Evolutionary conservation across 2,113 vertebrate species (phyloP), one percentile per base, ranked within the genome.

Genomic region (Lepidothrix coronata): DNA sequence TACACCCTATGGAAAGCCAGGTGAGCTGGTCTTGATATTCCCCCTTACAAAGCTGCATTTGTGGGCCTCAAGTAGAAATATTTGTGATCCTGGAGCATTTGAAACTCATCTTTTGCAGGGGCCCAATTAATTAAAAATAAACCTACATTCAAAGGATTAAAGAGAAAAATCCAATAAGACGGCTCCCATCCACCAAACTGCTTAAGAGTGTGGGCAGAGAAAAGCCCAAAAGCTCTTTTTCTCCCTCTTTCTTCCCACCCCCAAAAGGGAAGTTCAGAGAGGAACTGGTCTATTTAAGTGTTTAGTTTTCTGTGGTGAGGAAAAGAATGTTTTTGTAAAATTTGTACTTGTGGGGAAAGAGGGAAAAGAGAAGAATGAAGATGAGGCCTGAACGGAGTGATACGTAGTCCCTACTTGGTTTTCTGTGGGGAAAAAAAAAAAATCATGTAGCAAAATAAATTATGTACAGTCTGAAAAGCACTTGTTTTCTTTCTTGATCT

Each of bases 401-500:
- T 74, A 11, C 0, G 2, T 44, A 46, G 67, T 78, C 44, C 22
- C 24, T 70, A 2, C 65, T 75, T 76, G 68, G 9, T 51, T 88
- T 89, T 91, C 33, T 62, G 31, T 30, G 48, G 16, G 24, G 1
- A 35, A 9, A 39, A 63, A 43, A 76, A 51, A 39, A 51, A 12
- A 72, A 59, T 37, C 48, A 75, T 37, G 76, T 80, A 92, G 89
- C 78, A 58, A 86, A 90, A 80, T 75, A 93, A 92, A 95, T 96
- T 80, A 94, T 87, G 86, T 92, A 63, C 65, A 93, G 66, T 43
- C 57, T 94, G 78, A 95, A 80, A 91, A 97, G 73, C 74, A 37
- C 95, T 95, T 96, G 78, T 92, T 97, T 92, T 91, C 93, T 82
- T 68, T 87, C 95, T 96, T 94, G 78, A 93, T 94, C 92, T 96